A percentile compares a stretch with the other conserved stretches of the same genome.
Evolutionary conservation across 2,113 vertebrate genomes (phyloP).

Genomic region (Hiodon tergisus): DNA sequence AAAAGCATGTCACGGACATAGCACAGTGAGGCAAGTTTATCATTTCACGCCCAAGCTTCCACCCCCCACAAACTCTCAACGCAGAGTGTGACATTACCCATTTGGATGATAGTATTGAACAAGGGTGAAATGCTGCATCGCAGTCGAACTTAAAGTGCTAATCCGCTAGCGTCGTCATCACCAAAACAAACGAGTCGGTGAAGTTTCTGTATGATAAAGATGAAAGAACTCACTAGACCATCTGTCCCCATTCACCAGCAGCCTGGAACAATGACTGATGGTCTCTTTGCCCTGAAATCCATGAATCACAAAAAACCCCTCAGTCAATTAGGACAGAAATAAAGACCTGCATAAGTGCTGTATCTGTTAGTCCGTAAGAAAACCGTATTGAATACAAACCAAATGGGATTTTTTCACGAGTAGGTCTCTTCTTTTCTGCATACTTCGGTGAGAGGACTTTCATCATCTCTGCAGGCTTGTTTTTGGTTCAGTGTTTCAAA

Average conservation of each 20-base stretch:
- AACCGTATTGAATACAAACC: not conserved
- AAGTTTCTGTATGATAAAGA: slow-evolving; percentile 14
- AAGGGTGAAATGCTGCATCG: too few species aligned
- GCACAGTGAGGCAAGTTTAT: too few species aligned
- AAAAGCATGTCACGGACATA: too few species aligned
- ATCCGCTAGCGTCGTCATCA: too few species aligned
- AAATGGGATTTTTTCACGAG: not conserved
- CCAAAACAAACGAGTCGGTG: not conserved
- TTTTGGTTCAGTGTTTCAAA: not conserved
- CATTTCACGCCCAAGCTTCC: too few species aligned
- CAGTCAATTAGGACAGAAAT: not conserved
- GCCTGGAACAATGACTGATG: slow-evolving; percentile 6
- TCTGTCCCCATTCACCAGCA: not conserved
- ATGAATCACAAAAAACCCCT: not conserved
- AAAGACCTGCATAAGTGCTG: slow-evolving; percentile 5
- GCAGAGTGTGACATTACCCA: too few species aligned
- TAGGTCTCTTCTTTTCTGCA: not conserved
- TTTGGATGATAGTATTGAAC: too few species aligned
- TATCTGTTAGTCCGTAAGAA: not conserved
- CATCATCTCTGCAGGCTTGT: not conserved
- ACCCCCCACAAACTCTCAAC: too few species aligned
- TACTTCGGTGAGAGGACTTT: slow-evolving; percentile 4
- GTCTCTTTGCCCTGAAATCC: not conserved
- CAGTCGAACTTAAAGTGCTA: too few species aligned
- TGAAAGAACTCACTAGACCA: not conserved